Evolutionary conservation across 2,113 vertebrate genomes (phyloP).

Genomic region (Rutilus rutilus): DNA sequence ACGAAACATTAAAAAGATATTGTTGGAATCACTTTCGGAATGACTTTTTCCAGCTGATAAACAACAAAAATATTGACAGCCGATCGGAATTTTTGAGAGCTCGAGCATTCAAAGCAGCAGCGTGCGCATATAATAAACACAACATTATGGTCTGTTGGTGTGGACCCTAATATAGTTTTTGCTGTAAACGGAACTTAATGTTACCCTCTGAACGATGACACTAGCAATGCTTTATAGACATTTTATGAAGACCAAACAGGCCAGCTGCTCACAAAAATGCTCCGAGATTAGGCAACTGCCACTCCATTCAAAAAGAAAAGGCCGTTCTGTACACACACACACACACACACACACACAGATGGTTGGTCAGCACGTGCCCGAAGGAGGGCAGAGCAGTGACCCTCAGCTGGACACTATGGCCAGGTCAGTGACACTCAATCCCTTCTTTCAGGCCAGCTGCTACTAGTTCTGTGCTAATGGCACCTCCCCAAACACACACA

Average conservation of each 20-base stretch:
- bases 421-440: conserved; percentile 79
- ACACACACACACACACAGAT: conserved; percentile 65
- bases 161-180: background rate
- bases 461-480: conserved; percentile 71
- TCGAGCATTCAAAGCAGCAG: background rate
- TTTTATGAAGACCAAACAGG: conserved; percentile 16
- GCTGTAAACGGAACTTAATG: background rate
- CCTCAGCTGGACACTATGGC: conserved; percentile 81
- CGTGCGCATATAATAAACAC: background rate
- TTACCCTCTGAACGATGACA: background rate
- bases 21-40: background rate
- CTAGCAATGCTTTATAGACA: background rate
- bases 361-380: conserved; percentile 78
- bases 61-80: background rate
- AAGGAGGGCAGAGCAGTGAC: conserved; percentile 75
- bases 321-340: conserved; percentile 39
- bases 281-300: conserved; percentile 55
- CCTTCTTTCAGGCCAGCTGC: conserved; percentile 75
- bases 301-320: conserved; percentile 31
- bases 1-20: background rate
- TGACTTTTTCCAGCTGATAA: background rate
- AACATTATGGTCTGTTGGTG: background rate
- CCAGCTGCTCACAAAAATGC: conserved; percentile 51
- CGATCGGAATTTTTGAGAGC: background rate
- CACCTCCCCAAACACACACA: conserved; percentile 61